Percentiles rank a stretch among this genome's conserved stretches.
phyloP scores from a whole-genome alignment of 1,140 invertebrate species.

The Lysiphlebus fabarum region DNA sequence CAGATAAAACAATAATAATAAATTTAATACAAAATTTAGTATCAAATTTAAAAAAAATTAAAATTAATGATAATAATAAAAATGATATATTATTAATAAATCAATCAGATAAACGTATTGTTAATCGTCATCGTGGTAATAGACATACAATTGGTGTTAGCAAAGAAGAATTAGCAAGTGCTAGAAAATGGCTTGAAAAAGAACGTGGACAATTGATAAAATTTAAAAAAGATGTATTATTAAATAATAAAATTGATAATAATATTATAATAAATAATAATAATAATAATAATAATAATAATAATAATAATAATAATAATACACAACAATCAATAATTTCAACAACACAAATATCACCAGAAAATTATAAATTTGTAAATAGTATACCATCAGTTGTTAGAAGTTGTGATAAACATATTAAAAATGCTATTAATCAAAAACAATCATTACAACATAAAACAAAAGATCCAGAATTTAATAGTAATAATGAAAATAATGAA shows the following conservation, averaged over 20 bases:
- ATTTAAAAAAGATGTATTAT: not conserved
- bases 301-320: too few species aligned
- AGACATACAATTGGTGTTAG: slow-evolving; percentile 80
- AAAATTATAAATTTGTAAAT: not conserved
- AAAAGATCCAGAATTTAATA: slow-evolving; percentile 26
- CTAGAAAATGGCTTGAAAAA: slow-evolving; percentile 69
- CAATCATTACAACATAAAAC: slow-evolving; percentile 44
- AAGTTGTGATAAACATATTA: slow-evolving; percentile 45
- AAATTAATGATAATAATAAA: slow-evolving; percentile 17
- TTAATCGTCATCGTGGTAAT: slow-evolving; percentile 52
- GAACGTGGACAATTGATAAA: slow-evolving; percentile 38
- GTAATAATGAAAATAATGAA: slow-evolving; percentile 1
- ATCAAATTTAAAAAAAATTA: slow-evolving; percentile 61
- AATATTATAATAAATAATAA: too few species aligned
- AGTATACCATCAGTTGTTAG: slow-evolving; percentile 11
- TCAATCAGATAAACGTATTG: slow-evolving; percentile 41
- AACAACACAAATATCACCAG: not conserved
- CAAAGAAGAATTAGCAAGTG: slow-evolving; percentile 71
- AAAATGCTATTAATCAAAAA: slow-evolving; percentile 52
- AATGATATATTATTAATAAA: slow-evolving; percentile 6
- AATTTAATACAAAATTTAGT: slow-evolving; percentile 73
- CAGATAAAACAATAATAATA: slow-evolving; percentile 64
- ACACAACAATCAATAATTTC: slow-evolving; percentile 15
- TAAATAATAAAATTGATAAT: too few species aligned
- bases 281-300: too few species aligned